Conservation (phyloP, 2,888 invertebrate genomes). For the Ganaspis brasiliensis region DNA sequence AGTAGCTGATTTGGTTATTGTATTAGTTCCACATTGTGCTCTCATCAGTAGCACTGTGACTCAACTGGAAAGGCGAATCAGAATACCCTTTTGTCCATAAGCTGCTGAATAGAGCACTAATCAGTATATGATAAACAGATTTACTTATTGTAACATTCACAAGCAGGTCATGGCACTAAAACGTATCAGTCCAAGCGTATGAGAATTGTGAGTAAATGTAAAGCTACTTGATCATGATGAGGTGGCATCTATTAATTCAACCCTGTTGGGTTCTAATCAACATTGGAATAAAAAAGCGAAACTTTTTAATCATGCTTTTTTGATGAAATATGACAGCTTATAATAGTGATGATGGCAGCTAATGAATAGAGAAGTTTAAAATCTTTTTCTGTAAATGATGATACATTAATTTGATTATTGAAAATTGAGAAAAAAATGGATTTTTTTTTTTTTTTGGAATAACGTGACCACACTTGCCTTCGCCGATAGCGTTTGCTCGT, state of each 20-base stretch:
- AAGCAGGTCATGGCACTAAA: constrained; percentile 71
- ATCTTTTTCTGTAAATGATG: not conserved
- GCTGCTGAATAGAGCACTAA: constrained; percentile 32
- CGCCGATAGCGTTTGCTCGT: constrained; percentile 79
- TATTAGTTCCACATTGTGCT: constrained; percentile 8
- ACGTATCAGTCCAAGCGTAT: constrained; percentile 64
- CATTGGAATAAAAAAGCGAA: constrained; percentile 4
- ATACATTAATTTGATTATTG: not conserved
- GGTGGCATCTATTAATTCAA: not conserved
- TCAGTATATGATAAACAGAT: constrained; percentile 26
- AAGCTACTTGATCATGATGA: constrained; percentile 28
- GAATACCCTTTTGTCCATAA: constrained; percentile 1
- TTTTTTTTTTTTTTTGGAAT: constrained; percentile 11
- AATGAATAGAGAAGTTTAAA: not conserved
- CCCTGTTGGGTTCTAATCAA: constrained; percentile 4
- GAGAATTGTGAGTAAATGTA: constrained; percentile 47
- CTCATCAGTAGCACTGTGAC: not conserved
- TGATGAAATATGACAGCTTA: not conserved
- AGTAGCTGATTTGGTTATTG: constrained; percentile 19
- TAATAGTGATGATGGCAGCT: not conserved
- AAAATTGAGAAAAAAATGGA: constrained; percentile 3
- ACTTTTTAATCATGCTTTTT: constrained; percentile 19
- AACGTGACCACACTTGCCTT: constrained; percentile 77
- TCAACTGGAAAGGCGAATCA: not conserved
- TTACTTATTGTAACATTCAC: constrained; percentile 69